These are phyloP conservation scores for human DNA, from an alignment of 2,113 vertebrate genomes.

Conservation along the genomic window GRCh38 chr2:125149001-125149500, in stretches of 20 bases:
- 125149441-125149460: too few relatives aligned
- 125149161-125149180: neutral
- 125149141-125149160: fast-evolving
- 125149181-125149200: neutral
- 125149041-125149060: fast-evolving
- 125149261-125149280: neutral
- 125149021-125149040: too few relatives aligned
- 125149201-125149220: fast-evolving
- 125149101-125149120: too few relatives aligned
- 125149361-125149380: neutral
- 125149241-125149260: neutral
- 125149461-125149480: too few relatives aligned
- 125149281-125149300: neutral
- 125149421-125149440: too few relatives aligned
- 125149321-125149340: neutral
- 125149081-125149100: too few relatives aligned
- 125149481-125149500: too few relatives aligned
- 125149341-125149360: neutral
- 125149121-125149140: too few relatives aligned
- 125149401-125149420: neutral
- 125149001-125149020: fast-evolving
- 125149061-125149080: too few relatives aligned
- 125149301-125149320: neutral
- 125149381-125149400: neutral
- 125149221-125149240: neutral